A percentile compares a stretch with the other conserved stretches of the same genome.
phyloP scores from a whole-genome alignment of 2,888 invertebrate species.

The Acleris laterana region DNA sequence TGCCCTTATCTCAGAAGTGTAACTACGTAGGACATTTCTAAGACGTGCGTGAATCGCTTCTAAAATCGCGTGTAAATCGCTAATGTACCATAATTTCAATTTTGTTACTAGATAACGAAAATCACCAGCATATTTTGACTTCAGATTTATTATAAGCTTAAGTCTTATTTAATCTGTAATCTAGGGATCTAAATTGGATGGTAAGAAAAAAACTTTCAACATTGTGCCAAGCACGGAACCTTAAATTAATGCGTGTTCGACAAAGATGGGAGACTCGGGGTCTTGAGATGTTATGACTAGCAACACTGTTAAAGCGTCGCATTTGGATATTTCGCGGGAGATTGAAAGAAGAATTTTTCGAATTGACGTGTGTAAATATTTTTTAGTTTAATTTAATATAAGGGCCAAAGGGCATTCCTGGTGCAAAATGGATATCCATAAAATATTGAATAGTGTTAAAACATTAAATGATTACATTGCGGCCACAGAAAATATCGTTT shows the following conservation, averaged over 20 bases:
- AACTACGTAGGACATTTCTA: no score
- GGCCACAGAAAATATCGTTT: constrained; percentile 52
- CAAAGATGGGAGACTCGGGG: background rate
- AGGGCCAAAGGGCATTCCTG: constrained; percentile 28
- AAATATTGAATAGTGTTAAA: constrained; percentile 53
- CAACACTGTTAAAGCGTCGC: constrained; percentile 11
- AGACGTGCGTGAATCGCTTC: no score
- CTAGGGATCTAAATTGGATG: no score
- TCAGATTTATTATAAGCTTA: no score
- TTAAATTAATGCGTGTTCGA: background rate
- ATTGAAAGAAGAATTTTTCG: constrained; percentile 9
- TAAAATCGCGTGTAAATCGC: no score
- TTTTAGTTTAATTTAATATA: background rate
- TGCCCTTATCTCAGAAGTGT: no score
- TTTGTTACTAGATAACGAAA: no score
- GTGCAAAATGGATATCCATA: constrained; percentile 59
- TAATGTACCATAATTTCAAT: no score
- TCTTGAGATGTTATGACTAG: background rate
- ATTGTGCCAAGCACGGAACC: no score
- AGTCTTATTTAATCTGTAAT: no score
- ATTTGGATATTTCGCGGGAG: constrained; percentile 10
- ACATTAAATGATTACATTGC: constrained; percentile 59
- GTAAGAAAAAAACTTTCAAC: no score
- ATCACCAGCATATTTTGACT: no score
- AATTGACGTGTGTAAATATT: constrained; percentile 3